phyloP scores from a whole-genome alignment of 92 coral and sea anemone species.

The Porites evermanni region DNA sequence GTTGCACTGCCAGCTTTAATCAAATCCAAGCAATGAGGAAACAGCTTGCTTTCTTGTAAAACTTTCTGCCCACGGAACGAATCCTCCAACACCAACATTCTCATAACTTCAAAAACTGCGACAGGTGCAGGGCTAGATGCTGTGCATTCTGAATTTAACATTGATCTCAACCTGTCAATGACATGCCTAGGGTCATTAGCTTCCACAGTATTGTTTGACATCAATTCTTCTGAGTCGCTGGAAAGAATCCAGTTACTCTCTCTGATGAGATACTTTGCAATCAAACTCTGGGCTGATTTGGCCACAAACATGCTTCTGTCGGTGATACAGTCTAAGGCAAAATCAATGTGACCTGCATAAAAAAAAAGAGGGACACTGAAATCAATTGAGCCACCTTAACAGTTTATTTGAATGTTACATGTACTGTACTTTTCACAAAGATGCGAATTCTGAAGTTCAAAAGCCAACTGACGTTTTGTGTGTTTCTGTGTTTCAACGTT shows the following conservation, averaged over 20 bases:
- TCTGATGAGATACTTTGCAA: conserved; percentile 73
- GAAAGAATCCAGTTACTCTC: background rate
- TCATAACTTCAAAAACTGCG: conserved; percentile 66
- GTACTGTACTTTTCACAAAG: no score
- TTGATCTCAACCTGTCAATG: conserved; percentile 1
- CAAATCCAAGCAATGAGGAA: conserved; percentile 57
- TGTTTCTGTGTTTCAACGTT: no score
- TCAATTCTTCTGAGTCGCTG: background rate
- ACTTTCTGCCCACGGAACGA: conserved; percentile 62
- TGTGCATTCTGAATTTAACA: conserved; percentile 6
- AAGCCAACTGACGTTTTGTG: no score
- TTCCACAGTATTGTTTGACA: background rate
- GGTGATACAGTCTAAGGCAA: conserved; percentile 60
- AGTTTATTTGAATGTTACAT: no score
- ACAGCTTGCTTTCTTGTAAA: conserved; percentile 51
- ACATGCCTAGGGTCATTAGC: conserved; percentile 9
- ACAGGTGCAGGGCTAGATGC: conserved; percentile 14
- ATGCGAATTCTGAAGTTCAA: no score
- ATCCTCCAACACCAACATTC: conserved; percentile 24
- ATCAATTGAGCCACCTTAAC: no score
- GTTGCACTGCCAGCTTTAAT: conserved; percentile 40
- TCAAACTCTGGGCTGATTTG: conserved; percentile 73
- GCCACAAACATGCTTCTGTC: conserved; percentile 96
- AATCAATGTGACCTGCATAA: conserved; percentile 60
- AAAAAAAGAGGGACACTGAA: background rate